Base-by-base conservation (phyloP, 2,797 vertebrate species). In the Monodelphis domestica region DNA sequence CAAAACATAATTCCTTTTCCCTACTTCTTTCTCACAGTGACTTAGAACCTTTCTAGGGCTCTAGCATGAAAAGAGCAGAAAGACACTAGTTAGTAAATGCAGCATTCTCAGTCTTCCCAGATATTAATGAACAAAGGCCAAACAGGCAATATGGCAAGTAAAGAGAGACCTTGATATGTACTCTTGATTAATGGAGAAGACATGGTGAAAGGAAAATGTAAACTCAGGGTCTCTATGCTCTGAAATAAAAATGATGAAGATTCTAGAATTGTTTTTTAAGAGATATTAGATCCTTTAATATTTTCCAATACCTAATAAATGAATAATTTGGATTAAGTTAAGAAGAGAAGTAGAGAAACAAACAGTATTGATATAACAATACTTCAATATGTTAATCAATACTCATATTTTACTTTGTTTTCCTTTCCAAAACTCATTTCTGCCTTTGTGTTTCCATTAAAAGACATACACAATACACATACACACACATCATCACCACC, bases 241-340 rank as follows among this genome's bases (percentile, higher is more conserved):
- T 93, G 6, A 0, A 54, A 87, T 91, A 94, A 95, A 90, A 91
- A 95, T 92, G 93, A 59, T 90, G 93, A 38, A 14, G 21, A 45
- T 97, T 96, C 97, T 96, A 93, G 94, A 97, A 95, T 88, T 89
- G 93, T 97, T n/a, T 94, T 98, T 96, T 14, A 90, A 94, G 63
- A 10, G 0, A 26, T 50, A 9, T 57, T 93, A 94, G 89, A 91
- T 52, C 11, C 28, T 30, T 51, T 0, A 51, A 87, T 87, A 50
- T 91, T 97, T 97, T 96, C 96, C 94, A 96, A 63, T 52, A 90
- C 50, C 63, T 96, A 84, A 96, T 96, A 87, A 93, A 93, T 4
- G 93, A 97, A 94, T 88, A 0, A 0, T 94, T 93, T 63, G 0
- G 91, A 21, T 12, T 28, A 88, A 28, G 12, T 2, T 54, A 95